These are phyloP conservation scores for Lottia scabra DNA, from an alignment of 2,888 invertebrate species.

Conservation along the genomic window DNA sequence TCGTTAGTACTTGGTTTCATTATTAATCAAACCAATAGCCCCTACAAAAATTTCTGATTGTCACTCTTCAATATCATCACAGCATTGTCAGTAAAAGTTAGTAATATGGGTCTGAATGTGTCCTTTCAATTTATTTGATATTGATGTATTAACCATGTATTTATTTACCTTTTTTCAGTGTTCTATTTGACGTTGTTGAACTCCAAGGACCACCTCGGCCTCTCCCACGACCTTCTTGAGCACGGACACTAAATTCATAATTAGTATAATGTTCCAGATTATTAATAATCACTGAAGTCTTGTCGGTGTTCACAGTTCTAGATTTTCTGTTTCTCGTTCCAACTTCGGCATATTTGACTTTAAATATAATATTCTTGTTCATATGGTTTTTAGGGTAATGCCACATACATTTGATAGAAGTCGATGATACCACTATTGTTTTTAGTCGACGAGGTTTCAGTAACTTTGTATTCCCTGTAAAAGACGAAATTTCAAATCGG, in stretches of 20 bases:
- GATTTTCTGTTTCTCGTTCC: neutral
- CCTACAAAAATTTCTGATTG: too few relatives aligned
- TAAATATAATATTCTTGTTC: neutral
- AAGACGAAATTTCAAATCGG: neutral
- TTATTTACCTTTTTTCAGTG: constrained; percentile 9
- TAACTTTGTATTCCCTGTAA: constrained; percentile 16
- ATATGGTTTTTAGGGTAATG: constrained; percentile 21
- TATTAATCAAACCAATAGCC: too few relatives aligned
- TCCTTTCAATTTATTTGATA: too few relatives aligned
- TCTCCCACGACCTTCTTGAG: constrained; percentile 15
- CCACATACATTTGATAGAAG: constrained; percentile 27
- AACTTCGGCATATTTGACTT: neutral
- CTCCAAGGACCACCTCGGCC: constrained; percentile 27
- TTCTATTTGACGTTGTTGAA: constrained; percentile 11
- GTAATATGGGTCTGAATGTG: too few relatives aligned
- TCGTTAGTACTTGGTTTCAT: too few relatives aligned
- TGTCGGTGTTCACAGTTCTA: constrained; percentile 13
- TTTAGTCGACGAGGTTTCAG: constrained; percentile 23
- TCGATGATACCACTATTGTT: constrained; percentile 23
- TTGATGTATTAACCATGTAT: too few relatives aligned
- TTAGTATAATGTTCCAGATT: constrained; percentile 28
- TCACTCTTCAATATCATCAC: too few relatives aligned
- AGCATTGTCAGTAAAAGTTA: too few relatives aligned
- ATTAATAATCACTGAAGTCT: constrained; percentile 10
- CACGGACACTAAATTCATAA: constrained; percentile 25